Base-by-base conservation (phyloP, 2,113 vertebrate genomes). In the Calyptommatus sinebrachiatus region DNA sequence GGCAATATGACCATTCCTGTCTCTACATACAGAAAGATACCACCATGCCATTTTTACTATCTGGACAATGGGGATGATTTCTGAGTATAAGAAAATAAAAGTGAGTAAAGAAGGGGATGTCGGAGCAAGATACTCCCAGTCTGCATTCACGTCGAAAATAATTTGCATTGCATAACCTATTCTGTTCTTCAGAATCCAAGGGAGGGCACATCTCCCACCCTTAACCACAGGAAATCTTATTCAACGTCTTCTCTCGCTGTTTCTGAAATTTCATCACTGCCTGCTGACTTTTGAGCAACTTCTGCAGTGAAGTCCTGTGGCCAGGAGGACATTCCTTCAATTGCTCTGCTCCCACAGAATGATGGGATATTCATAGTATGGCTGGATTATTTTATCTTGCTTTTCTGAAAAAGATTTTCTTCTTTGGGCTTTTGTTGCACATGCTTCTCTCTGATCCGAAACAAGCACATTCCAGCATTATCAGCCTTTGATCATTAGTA, bases 151-250 rank as follows among this genome's bases (percentile, higher is more conserved):
- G 66, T 41, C 12, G 26, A 2, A 16, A 29, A 11, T 0, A 21
- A 12, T 71, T 79, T 16, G 3, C 31, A 50, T 74, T 80, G 71
- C 79, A 68, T 41, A 73, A 80, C 67, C 8, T 53, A 80, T 74
- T 79, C 28, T 79, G 63, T 24, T 73, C 67, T 80, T 73, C 46
- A 24, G 57, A 73, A 80, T 80, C 76, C 66, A 73, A 18, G 63
- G 71, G 71, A 68, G 62, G 41, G 50, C 31, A 8, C 8, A 1
- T 53, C 35, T 62, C 35, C 78, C 78, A 80, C 78, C 61, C 60
- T 41, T 73, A 73, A 73, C 78, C 78, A 80, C 79, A 80, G 79
- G 79, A 80, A 80, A 80, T 80, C 79, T 80, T 73, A 74, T 80
- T 80, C 63, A 72, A 73, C 41, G 67, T 26, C 61, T 73, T 71